phyloP scores from a whole-genome alignment of 2,888 invertebrate species.

The Euzophera pinguis region DNA sequence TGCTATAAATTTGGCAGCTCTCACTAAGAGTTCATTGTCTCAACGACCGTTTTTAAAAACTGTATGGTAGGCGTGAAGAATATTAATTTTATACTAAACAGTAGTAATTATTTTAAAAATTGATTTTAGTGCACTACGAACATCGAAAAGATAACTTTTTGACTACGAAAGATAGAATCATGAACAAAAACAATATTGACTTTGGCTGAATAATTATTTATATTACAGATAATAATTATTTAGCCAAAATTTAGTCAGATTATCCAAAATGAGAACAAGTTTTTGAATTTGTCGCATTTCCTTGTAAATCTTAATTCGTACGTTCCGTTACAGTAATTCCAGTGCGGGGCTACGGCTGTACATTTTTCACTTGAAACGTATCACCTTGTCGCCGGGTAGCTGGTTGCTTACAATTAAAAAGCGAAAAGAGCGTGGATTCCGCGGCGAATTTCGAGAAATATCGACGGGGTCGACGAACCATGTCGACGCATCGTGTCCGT shows the following conservation, averaged over 20 bases:
- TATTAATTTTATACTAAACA: not conserved
- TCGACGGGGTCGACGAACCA: conserved; percentile 73
- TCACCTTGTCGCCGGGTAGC: conserved; percentile 69
- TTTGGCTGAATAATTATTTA: too few relatives aligned
- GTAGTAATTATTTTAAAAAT: too few relatives aligned
- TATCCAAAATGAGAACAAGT: conserved; percentile 37
- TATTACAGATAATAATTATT: too few relatives aligned
- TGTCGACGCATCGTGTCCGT: conserved; percentile 73
- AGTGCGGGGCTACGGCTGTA: conserved; percentile 51
- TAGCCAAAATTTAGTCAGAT: conserved; percentile 22
- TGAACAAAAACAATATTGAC: too few relatives aligned
- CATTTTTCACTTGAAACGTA: conserved; percentile 69
- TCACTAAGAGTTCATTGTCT: not conserved
- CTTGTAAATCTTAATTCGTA: conserved; percentile 62
- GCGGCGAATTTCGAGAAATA: conserved; percentile 76
- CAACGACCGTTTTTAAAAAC: not conserved
- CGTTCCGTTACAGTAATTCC: conserved; percentile 71
- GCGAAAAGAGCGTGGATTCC: conserved; percentile 75
- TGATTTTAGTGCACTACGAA: too few relatives aligned
- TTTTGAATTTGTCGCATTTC: conserved; percentile 52
- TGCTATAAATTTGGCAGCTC: not conserved
- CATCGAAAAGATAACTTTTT: too few relatives aligned
- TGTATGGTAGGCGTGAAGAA: not conserved
- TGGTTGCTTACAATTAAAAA: conserved; percentile 76
- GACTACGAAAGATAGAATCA: too few relatives aligned